A percentile compares a stretch with the other conserved stretches of the same genome.
Conservation (phyloP, 2,888 invertebrate genomes). For the Scelioninae gen. 2 region DNA sequence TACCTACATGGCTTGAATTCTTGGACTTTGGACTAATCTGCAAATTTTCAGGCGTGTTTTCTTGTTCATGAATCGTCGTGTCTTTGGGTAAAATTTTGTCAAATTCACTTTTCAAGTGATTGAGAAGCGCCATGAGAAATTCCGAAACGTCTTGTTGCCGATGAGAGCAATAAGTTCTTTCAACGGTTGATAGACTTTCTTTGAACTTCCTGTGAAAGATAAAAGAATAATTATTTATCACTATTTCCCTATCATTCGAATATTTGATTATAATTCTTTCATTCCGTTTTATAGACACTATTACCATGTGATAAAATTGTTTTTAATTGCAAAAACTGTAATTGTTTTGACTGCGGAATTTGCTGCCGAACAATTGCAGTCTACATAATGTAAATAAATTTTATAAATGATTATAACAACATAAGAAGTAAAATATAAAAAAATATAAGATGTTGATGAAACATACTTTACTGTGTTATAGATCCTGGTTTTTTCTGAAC, state of each 20-base stretch:
- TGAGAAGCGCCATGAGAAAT: constrained; percentile 69
- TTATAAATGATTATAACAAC: no score
- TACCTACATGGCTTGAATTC: constrained; percentile 58
- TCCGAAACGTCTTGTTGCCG: constrained; percentile 72
- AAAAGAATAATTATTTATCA: background rate
- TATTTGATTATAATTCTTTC: no score
- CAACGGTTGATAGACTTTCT: constrained; percentile 65
- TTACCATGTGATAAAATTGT: no score
- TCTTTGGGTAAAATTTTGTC: constrained; percentile 61
- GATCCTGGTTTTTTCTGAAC: constrained; percentile 50
- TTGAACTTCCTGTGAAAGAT: constrained; percentile 67
- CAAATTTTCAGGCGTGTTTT: constrained; percentile 16
- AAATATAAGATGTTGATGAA: background rate
- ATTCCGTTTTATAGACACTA: no score
- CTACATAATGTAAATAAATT: no score
- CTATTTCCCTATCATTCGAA: no score
- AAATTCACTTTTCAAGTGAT: constrained; percentile 68
- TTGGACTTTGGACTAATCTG: constrained; percentile 31
- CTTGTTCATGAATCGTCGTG: constrained; percentile 42
- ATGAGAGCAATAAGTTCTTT: constrained; percentile 68
- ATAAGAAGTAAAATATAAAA: background rate
- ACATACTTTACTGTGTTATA: constrained; percentile 14
- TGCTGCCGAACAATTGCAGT: no score
- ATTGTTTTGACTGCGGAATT: no score
- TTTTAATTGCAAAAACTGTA: no score